phyloP scores from a whole-genome alignment of 2,888 invertebrate species.

The Temnothorax rugatulus region DNA sequence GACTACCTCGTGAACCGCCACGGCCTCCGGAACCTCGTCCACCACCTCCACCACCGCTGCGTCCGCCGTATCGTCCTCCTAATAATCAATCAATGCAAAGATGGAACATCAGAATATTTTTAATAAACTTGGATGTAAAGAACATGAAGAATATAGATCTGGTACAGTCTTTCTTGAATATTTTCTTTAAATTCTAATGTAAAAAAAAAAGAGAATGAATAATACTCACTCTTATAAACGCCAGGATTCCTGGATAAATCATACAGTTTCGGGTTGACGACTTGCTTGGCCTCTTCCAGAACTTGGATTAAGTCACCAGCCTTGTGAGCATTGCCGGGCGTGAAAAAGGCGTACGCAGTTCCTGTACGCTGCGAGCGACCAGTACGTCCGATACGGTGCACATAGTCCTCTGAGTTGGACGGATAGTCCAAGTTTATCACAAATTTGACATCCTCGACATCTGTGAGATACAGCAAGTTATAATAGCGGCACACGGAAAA shows the following conservation, averaged over 20 bases:
- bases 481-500: conserved; percentile 66
- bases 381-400: conserved; percentile 98
- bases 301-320: conserved; percentile 97
- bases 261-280: conserved; percentile 95
- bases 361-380: conserved; percentile 97
- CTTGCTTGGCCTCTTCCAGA: conserved; percentile 97
- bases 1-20: conserved; percentile 76
- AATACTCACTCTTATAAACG: conserved; percentile 81
- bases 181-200: not conserved
- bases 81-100: not conserved
- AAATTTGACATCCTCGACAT: conserved; percentile 99
- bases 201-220: not conserved
- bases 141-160: not conserved
- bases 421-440: conserved; percentile 99
- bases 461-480: conserved; percentile 87
- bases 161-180: no score
- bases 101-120: not conserved
- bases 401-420: conserved; percentile 98
- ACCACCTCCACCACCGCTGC: conserved; percentile 79
- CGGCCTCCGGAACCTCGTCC: conserved; percentile 78
- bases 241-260: conserved; percentile 89
- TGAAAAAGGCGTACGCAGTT: conserved; percentile 98
- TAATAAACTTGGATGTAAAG: not conserved
- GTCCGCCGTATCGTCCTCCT: conserved; percentile 83
- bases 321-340: conserved; percentile 95